Evolutionary conservation across 64 coral and sea anemone genomes (phyloP).

Genomic region (Platygyra sinensis): DNA sequence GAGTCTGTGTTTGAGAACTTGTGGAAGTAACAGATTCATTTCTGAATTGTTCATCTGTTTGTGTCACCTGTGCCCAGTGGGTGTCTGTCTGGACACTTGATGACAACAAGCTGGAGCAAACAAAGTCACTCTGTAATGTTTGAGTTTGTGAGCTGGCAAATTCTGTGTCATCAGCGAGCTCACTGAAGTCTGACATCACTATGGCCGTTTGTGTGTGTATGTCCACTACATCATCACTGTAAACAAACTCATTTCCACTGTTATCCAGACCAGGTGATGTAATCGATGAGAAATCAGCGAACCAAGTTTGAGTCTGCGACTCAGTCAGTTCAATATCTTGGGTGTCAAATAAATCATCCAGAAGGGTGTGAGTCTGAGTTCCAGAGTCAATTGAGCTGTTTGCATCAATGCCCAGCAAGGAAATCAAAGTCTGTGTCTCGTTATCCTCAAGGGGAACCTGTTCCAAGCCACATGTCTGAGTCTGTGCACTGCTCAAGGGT

Average conservation of each 20-base stretch:
- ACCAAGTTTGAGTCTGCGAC: slow-evolving; percentile 90
- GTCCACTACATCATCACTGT: slow-evolving; percentile 79
- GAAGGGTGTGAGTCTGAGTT: slow-evolving; percentile 87
- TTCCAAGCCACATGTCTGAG: slow-evolving; percentile 61
- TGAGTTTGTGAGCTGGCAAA: slow-evolving; percentile 82
- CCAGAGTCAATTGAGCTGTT: slow-evolving; percentile 75
- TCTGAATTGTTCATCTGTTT: slow-evolving; percentile 13
- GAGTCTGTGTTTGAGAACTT: slow-evolving; percentile 35
- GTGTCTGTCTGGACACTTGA: slow-evolving; percentile 79
- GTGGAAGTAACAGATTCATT: slow-evolving; percentile 14
- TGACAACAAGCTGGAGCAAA: slow-evolving; percentile 39
- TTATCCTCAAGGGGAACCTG: slow-evolving; percentile 87
- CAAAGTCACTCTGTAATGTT: slow-evolving; percentile 82
- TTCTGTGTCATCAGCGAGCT: slow-evolving; percentile 55
- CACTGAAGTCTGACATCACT: slow-evolving; percentile 58
- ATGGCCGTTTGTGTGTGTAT: slow-evolving; percentile 85
- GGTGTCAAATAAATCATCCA: slow-evolving; percentile 69
- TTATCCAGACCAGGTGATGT: slow-evolving; percentile 62
- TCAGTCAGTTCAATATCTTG: slow-evolving; percentile 78
- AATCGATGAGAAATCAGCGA: slow-evolving; percentile 30
- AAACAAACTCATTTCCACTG: slow-evolving; percentile 16
- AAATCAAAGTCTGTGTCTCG: slow-evolving; percentile 91
- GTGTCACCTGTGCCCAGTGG: slow-evolving; percentile 27
- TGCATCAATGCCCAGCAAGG: slow-evolving; percentile 84
- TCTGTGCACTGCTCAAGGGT: slow-evolving; percentile 83